phyloP scores from a whole-genome alignment of 2,797 vertebrate genomes.

The Sebastes jordani region DNA sequence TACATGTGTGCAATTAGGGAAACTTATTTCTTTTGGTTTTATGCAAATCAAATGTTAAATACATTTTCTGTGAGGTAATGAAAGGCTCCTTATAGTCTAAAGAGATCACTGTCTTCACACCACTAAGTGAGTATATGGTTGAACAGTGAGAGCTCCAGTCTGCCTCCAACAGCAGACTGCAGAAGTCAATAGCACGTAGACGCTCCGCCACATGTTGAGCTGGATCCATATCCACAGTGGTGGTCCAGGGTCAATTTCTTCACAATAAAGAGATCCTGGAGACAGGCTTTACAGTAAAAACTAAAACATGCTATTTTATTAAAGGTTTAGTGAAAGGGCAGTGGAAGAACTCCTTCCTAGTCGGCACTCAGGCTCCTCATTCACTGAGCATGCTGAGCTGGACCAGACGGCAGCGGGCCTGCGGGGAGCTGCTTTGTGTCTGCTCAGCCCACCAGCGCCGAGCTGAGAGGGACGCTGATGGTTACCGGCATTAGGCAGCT shows the following conservation, averaged over 20 bases:
- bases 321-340: conserved; percentile 33
- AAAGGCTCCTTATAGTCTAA: neutral
- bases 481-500: neutral
- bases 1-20: neutral
- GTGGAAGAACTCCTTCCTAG: neutral
- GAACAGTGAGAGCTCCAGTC: neutral
- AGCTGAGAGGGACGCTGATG: neutral
- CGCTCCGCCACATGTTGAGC: neutral
- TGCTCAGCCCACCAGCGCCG: conserved; percentile 1
- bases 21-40: neutral
- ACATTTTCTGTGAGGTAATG: neutral
- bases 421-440: neutral
- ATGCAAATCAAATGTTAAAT: conserved; percentile 21
- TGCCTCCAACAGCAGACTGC: neutral
- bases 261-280: neutral
- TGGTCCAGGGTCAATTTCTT: neutral
- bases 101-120: neutral
- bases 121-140: neutral
- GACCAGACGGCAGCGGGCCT: conserved; percentile 18
- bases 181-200: neutral
- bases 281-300: neutral
- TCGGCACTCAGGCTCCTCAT: neutral
- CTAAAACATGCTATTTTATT: conserved; percentile 11
- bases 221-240: neutral
- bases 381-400: conserved; percentile 10